Evolutionary conservation across 1,140 invertebrate species (phyloP), one percentile per base, ranked within the genome.

Genomic region (Psix sp.): DNA sequence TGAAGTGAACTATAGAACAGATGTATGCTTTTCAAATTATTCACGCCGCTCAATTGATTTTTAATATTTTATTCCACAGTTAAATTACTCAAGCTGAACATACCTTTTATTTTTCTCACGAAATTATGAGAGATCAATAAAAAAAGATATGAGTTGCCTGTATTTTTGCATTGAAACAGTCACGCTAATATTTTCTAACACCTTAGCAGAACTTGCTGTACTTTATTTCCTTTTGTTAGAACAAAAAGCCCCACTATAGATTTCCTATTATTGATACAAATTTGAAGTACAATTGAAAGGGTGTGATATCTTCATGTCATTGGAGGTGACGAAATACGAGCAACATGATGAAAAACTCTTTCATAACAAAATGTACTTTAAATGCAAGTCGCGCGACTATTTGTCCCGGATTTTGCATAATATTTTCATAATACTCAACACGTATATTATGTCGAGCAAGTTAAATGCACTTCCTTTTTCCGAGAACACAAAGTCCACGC

Each of bases 371-470:
- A 11, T 20, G 10, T 7, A 9, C 0, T n/a, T 5, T 38, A 24
- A 38, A 10, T 17, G 35, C 11, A n/a, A 54, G 33, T 26, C 15
- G 16, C 39, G 29, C 7, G 40, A 17, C 36, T 57, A 57, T 57
- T 57, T 35, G 52, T 43, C 45, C 36, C 16, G 16, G 21, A 6
- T 13, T 3, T 5, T 1, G 5, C 36, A 29, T 51, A 42, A 49
- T 35, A 49, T 49, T 62, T 51, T 49, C 42, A 29, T 51, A 62
- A 21, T 49, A 62, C 51, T 62, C 38, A 26, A 42, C 16, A 18
- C 57, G 26, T 11, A 18, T 11, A 57, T 33, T 18, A 14, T 26
- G 24, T 0, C 6, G 13, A 7, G 11, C 2, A 4, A 29, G 26
- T 38, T 43, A 52, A 43, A 63, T 40, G 36, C 43, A 42, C 59